phyloP scores from a whole-genome alignment of 2,113 vertebrate genomes.

The Engystomops pustulosus region DNA sequence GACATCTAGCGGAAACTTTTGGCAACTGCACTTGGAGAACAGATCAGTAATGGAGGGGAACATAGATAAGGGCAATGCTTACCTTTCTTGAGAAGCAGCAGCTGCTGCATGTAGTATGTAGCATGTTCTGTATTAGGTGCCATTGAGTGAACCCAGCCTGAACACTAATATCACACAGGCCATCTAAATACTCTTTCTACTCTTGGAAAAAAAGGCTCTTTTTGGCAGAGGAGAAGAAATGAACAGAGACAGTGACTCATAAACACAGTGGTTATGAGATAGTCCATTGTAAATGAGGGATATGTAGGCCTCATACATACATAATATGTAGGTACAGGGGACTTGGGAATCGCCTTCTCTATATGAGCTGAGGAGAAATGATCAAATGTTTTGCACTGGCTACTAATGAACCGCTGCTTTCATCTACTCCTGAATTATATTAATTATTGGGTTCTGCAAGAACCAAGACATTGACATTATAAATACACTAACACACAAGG shows the following conservation, averaged over 20 bases:
- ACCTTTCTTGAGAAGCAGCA: not conserved
- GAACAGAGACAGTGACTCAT: constrained; percentile 1
- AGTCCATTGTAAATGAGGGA: not conserved
- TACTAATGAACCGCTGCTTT: not conserved
- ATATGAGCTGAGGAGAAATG: not conserved
- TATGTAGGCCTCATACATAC: not conserved
- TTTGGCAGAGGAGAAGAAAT: constrained; percentile 15
- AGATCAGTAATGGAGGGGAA: not conserved
- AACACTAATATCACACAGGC: not conserved
- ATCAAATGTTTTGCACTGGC: not conserved
- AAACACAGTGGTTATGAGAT: not conserved
- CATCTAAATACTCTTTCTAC: not conserved
- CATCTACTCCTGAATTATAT: not conserved
- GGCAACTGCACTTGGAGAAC: constrained; percentile 70
- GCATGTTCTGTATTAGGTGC: not conserved
- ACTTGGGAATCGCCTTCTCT: not conserved
- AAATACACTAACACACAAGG: not conserved
- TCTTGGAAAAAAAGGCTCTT: not conserved
- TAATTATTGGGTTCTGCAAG: too few relatives aligned
- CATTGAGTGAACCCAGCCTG: not conserved
- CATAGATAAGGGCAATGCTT: not conserved
- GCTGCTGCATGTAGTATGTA: not conserved
- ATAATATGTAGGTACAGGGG: not conserved
- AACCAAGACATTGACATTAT: too few relatives aligned
- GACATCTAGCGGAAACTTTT: constrained; percentile 80